Percentiles rank a stretch among this genome's conserved stretches.
Conservation (phyloP, 1,140 invertebrate species). For the Formica exsecta region DNA sequence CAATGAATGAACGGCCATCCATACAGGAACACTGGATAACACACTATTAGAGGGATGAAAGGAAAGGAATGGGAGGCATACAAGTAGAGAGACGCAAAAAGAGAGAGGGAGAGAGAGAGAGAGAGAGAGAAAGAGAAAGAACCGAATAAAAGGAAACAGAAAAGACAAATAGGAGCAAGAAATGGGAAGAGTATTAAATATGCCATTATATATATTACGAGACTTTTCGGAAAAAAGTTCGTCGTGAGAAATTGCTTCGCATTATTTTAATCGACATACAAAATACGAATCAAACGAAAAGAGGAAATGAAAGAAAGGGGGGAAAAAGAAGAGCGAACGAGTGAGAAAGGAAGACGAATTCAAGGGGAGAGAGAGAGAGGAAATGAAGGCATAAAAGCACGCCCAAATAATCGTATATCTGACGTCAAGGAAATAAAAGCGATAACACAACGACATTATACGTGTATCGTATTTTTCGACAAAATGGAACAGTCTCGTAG, state of each 20-base stretch:
- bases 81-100: no score
- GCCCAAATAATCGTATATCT: not conserved
- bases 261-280: not conserved
- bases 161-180: not conserved
- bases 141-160: not conserved
- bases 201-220: not conserved
- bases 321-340: not conserved
- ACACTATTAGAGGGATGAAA: constrained; percentile 31
- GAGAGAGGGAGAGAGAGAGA: not conserved
- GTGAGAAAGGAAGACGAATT: not conserved
- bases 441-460: not conserved
- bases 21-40: constrained; percentile 69
- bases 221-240: not conserved
- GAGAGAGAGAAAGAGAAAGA: not conserved
- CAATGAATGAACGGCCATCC: constrained; percentile 79
- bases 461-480: not conserved
- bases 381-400: not conserved
- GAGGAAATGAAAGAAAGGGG: not conserved
- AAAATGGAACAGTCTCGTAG: constrained; percentile 32
- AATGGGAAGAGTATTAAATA: not conserved
- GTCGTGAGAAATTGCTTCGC: not conserved
- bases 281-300: not conserved
- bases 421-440: not conserved
- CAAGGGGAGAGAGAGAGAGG: not conserved
- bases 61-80: not conserved